A percentile compares a stretch with the other conserved stretches of the same genome.
Conservation (phyloP, 92 coral and sea anemone genomes). For the Phenganax marumi region DNA sequence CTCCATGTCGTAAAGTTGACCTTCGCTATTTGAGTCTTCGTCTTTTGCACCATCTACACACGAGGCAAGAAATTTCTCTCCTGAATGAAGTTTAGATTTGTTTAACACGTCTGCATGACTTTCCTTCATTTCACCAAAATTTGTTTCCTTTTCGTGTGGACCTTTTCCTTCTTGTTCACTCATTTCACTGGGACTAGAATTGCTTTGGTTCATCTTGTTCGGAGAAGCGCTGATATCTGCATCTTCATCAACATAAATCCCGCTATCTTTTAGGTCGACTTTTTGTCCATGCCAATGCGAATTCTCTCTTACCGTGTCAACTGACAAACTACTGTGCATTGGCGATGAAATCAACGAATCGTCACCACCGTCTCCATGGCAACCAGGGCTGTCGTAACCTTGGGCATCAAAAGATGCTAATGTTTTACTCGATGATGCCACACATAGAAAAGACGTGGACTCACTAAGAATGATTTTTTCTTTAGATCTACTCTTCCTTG, state of each 20-base stretch:
- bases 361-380: background rate
- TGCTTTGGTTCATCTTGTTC: conserved; percentile 9
- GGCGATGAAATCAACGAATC: background rate
- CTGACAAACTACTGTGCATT: background rate
- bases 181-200: conserved; percentile 20
- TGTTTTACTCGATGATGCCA: background rate
- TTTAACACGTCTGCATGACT: background rate
- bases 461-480: background rate
- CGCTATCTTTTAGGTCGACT: conserved; percentile 17
- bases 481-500: background rate
- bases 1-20: background rate
- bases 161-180: conserved; percentile 8
- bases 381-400: conserved; percentile 28
- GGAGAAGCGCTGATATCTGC: background rate
- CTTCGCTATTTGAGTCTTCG: background rate
- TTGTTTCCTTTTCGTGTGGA: conserved; percentile 22
- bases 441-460: conserved; percentile 19
- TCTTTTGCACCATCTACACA: background rate
- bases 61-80: conserved; percentile 15
- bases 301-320: conserved; percentile 14
- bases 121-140: background rate
- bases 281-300: background rate
- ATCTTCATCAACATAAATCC: conserved; percentile 9
- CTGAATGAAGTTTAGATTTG: conserved; percentile 40
- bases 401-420: background rate